Base-by-base conservation (phyloP, 2,113 vertebrate genomes). In the Bagarius yarrelli region DNA sequence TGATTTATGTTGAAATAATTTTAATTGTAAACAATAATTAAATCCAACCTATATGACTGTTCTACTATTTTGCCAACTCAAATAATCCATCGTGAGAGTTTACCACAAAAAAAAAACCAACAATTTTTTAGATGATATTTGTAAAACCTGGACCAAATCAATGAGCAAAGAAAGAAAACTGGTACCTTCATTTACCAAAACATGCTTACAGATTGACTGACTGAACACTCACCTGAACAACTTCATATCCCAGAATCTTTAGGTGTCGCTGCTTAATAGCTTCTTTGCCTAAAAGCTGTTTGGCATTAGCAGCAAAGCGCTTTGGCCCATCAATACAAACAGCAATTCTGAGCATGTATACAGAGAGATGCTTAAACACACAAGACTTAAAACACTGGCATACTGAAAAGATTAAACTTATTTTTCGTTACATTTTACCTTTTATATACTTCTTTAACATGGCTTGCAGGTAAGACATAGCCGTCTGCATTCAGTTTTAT, bases 401-500 rank as follows among this genome's bases (percentile, higher is more conserved):
- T n/a, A 60, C 18, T 47, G 56, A 25, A 21, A 15, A 75, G 50
- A 44, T 8, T 40, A 25, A 0, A 67, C 14, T 40, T 3, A n/a
- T n/a, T 30, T 53, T 34, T 75, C 25, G 61, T 64, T 30, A 30
- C 21, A 8, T 12, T 4, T 89, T 91, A 97, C 97, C 96, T 94
- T 88, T 88, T 93, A 61, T 89, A 84, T 0, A 95, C 88, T 0
- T 97, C 94, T 32, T 96, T 93, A 47, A 64, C 15, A 0, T 89
- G 85, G 30, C 88, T 86, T 15, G 89, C 93, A 16, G 95, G 95
- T 64, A 98, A 83, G 9, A 97, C 93, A 82, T 92, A 95, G 81
- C 96, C 96, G 27, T 94, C 94, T 90, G 95, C 93, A 69, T 98
- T 94, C 73, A 99, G 88, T 88, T 97, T 98, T 86, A 99, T 94